These are phyloP conservation scores for Alosa alosa DNA, from an alignment of 2,113 vertebrate genomes.

Conservation along the genomic window DNA sequence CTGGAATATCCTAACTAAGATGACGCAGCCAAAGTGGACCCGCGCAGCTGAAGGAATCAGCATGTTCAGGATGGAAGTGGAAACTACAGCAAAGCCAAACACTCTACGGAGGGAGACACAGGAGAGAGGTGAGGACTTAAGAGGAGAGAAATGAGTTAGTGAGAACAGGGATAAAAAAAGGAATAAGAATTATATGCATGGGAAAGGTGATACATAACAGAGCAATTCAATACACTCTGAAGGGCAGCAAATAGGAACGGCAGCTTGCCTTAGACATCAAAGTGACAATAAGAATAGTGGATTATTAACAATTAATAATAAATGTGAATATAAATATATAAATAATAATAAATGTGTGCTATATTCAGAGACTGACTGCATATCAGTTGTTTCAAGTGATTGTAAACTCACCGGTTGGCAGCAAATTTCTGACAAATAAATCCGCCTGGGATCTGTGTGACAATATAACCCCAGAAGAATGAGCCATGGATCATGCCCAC, in stretches of 20 bases:
- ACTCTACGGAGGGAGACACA: conserved; percentile 67
- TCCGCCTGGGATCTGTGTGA: conserved; percentile 92
- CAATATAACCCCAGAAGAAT: conserved; percentile 94
- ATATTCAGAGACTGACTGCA: neutral
- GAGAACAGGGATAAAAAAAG: neutral
- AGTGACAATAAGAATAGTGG: too few relatives aligned
- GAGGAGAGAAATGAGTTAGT: neutral
- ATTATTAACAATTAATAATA: neutral
- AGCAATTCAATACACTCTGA: neutral
- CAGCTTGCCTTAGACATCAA: too few relatives aligned
- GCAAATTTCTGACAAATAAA: conserved; percentile 92
- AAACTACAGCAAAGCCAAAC: conserved; percentile 89
- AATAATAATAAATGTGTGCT: neutral
- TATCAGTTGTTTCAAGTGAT: too few relatives aligned
- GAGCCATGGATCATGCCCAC: conserved; percentile 93
- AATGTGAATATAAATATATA: neutral
- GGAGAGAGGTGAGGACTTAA: neutral
- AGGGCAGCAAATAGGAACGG: too few relatives aligned
- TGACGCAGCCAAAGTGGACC: conserved; percentile 84
- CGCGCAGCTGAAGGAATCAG: conserved; percentile 85
- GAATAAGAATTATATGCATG: neutral
- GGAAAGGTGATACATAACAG: too few relatives aligned
- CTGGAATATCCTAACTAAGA: conserved; percentile 84
- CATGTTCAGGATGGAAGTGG: conserved; percentile 88
- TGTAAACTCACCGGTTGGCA: conserved; percentile 80